These are phyloP conservation scores for Aeoliscus strigatus DNA, from an alignment of 2,797 vertebrate genomes.

Conservation along the genomic window DNA sequence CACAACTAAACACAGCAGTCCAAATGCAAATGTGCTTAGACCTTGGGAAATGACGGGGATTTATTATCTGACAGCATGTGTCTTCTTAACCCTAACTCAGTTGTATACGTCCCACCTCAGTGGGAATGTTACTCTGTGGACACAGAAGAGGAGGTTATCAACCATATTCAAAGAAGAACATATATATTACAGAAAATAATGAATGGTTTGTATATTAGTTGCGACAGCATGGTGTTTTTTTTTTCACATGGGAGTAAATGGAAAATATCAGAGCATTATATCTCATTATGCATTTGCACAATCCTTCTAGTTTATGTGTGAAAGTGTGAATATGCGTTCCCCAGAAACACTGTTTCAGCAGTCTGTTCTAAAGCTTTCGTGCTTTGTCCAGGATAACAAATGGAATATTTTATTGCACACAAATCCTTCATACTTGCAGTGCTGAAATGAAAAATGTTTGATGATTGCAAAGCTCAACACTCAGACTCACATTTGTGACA, in stretches of 20 bases:
- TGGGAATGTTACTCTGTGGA: slow-evolving; percentile 54
- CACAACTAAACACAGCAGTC: slow-evolving; percentile 20
- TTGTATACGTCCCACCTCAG: slow-evolving; percentile 47
- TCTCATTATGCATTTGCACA: no score
- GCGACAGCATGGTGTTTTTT: no score
- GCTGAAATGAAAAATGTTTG: no score
- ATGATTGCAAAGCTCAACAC: background rate
- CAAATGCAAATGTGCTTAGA: slow-evolving; percentile 44
- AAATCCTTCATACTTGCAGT: background rate
- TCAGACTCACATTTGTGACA: background rate
- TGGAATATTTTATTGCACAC: background rate
- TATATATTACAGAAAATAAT: no score
- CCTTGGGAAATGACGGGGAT: slow-evolving; percentile 54
- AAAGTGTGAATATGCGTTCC: no score
- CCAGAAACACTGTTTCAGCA: no score
- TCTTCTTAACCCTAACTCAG: slow-evolving; percentile 50
- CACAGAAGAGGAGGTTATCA: slow-evolving; percentile 58
- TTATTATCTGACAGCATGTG: slow-evolving; percentile 52
- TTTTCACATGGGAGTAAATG: no score
- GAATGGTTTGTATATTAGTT: slow-evolving; percentile 4
- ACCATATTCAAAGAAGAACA: slow-evolving; percentile 57
- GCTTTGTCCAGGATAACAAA: no score
- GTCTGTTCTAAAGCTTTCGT: no score
- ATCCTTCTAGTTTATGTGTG: no score
- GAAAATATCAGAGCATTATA: no score